These are phyloP conservation scores for Dendrolimus punctatus DNA, from an alignment of 1,140 invertebrate species.

Conservation along the genomic window DNA sequence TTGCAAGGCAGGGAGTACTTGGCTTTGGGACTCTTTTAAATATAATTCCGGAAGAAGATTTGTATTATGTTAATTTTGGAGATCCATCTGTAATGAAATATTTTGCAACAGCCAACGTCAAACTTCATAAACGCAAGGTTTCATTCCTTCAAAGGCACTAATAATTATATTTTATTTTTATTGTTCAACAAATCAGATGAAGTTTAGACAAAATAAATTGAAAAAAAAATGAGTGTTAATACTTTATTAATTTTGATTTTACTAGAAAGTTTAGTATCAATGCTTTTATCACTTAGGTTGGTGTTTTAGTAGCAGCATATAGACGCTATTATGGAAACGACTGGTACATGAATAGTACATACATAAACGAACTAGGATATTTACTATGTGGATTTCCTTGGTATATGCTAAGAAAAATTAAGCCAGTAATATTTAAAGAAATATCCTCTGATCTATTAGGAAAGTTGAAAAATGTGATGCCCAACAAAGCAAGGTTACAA, in stretches of 20 bases:
- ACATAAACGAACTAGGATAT: constrained; percentile 52
- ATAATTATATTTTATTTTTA: too few species aligned
- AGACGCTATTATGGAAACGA: constrained; percentile 43
- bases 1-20: constrained; percentile 50
- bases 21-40: constrained; percentile 47
- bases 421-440: constrained; percentile 37
- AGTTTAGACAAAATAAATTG: too few species aligned
- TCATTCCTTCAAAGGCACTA: background rate
- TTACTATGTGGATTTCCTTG: constrained; percentile 51
- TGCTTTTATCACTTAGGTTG: constrained; percentile 31
- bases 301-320: constrained; percentile 49
- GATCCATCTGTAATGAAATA: constrained; percentile 46
- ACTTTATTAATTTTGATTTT: too few species aligned
- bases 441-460: constrained; percentile 37
- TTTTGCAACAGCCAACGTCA: constrained; percentile 36
- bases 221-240: too few species aligned
- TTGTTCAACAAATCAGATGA: too few species aligned
- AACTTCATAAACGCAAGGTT: constrained; percentile 45
- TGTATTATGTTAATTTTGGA: constrained; percentile 57
- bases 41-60: constrained; percentile 55
- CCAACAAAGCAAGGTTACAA: constrained; percentile 41
- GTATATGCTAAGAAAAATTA: constrained; percentile 37
- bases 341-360: constrained; percentile 37
- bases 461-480: constrained; percentile 38
- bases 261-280: too few species aligned